phyloP scores from a whole-genome alignment of 2,888 invertebrate genomes.

The Holacanthella duospinosa region DNA sequence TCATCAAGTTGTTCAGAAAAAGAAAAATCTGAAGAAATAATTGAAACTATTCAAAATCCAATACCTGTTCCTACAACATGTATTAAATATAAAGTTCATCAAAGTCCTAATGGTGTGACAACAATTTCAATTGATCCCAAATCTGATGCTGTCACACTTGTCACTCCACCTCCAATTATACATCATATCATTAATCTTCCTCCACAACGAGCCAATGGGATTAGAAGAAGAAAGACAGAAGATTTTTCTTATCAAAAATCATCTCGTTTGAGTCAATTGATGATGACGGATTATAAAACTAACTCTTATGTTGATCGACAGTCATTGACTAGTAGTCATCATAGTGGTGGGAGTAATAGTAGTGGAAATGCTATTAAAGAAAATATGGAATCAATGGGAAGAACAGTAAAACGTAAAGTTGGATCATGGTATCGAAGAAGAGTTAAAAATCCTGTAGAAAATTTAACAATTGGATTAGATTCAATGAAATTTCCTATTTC shows the following conservation, averaged over 20 bases:
- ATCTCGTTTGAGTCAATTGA: conserved; percentile 29
- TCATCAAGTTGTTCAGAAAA: not conserved
- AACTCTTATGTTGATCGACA: conserved; percentile 1
- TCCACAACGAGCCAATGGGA: conserved; percentile 22
- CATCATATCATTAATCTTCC: conserved; percentile 33
- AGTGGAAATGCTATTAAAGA: conserved; percentile 3
- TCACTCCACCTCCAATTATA: conserved; percentile 20
- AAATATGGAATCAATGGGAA: conserved; percentile 23
- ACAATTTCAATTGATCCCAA: conserved; percentile 21
- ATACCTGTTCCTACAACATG: not conserved
- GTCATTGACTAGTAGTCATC: not conserved
- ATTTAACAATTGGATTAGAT: conserved; percentile 15
- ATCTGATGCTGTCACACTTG: not conserved
- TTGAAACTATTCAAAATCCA: not conserved
- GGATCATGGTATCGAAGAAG: conserved; percentile 28
- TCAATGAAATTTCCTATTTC: conserved; percentile 12
- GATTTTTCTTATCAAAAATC: conserved; percentile 30
- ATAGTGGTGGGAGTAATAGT: not conserved
- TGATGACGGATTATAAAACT: conserved; percentile 31
- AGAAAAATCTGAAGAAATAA: not conserved
- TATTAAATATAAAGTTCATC: conserved; percentile 8
- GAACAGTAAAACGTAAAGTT: conserved; percentile 20
- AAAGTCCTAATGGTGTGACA: conserved; percentile 15
- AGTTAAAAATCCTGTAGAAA: conserved; percentile 28
- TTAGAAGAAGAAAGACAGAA: conserved; percentile 21